Percentiles rank a stretch among this genome's conserved stretches.
phyloP scores from a whole-genome alignment of 1,140 invertebrate genomes.

The Diabrotica undecimpunctata region DNA sequence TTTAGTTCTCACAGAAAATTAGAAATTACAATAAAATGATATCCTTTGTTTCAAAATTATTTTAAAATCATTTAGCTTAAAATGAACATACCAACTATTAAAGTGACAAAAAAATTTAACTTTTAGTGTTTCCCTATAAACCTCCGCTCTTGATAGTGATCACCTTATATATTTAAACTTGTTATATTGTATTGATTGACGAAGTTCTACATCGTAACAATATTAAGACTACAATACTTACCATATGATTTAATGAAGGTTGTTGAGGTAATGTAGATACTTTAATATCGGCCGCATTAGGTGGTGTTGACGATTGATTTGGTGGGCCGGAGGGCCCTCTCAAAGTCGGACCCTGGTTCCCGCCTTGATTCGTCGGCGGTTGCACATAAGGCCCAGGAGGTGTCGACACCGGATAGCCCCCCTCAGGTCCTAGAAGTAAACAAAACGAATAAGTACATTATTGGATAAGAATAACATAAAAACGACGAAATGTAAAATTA shows the following conservation, averaged over 20 bases:
- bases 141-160: too few relatives aligned
- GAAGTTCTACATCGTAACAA: too few relatives aligned
- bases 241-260: slow-evolving; percentile 32
- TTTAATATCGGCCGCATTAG: slow-evolving; percentile 42
- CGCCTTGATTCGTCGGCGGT: slow-evolving; percentile 35
- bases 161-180: too few relatives aligned
- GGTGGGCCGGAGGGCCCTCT: slow-evolving; percentile 39
- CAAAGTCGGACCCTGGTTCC: slow-evolving; percentile 37
- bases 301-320: slow-evolving; percentile 45
- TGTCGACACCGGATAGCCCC: slow-evolving; percentile 22
- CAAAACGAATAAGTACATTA: not conserved
- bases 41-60: too few relatives aligned
- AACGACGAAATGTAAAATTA: not conserved
- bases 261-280: slow-evolving; percentile 36
- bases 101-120: too few relatives aligned
- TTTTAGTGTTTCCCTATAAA: too few relatives aligned
- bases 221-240: slow-evolving; percentile 19
- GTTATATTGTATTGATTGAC: too few relatives aligned
- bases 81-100: too few relatives aligned
- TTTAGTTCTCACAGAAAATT: too few relatives aligned
- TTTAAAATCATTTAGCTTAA: too few relatives aligned
- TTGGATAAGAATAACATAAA: not conserved
- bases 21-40: too few relatives aligned
- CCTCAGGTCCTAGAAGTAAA: slow-evolving; percentile 32
- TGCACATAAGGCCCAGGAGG: slow-evolving; percentile 28